Evolutionary conservation across 64 coral and sea anemone species (phyloP), one percentile per base, ranked within the genome.

Genomic region (Hydrozoanthus tunicans): DNA sequence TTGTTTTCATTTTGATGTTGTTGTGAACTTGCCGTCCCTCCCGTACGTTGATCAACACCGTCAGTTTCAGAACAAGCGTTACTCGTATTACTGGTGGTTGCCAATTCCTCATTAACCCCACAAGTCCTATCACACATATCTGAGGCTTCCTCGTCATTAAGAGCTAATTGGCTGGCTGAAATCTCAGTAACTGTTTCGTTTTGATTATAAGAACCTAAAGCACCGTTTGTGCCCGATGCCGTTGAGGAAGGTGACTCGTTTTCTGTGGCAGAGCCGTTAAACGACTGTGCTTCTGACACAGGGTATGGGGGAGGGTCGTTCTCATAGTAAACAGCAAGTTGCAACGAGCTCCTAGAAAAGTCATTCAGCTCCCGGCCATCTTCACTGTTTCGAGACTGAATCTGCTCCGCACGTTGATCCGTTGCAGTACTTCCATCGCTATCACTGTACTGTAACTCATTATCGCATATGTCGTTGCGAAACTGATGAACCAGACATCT

Each of bases 291-390:
- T 86, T 86, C 84, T 60, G 55, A 43, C 60, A 26, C 67, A 43
- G 84, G 84, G 51, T 88, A 88, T 3, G 84, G 84, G 2, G 84
- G 84, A 4, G 84, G 84, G 5, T 74, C 84, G 8, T 88, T n/a
- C 0, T 73, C 54, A 25, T 32, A 74, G 9, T 13, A 14, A 53
- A 74, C 12, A 43, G 26, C 8, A 13, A 25, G 12, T 59, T 9
- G 14, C 43, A 25, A 86, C 6, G 66, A 86, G 27, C 32, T 72
- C 66, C 65, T 55, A 3, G 83, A 86, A 72, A 13, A 23, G 70
- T 73, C 67, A 10, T 53, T 9, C 10, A 67, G n/a, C 43, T 58
- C 61, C 26, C 55, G 62, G 17, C 15, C 6, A n/a, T n/a, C 51
- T 54, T 70, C 82, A 9, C 52, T 56, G 9, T 67, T n/a, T 12